A percentile compares a stretch with the other conserved stretches of the same genome.
Evolutionary conservation across 1,140 invertebrate species (phyloP).

Genomic region (Hyposmocoma kahamanoa): DNA sequence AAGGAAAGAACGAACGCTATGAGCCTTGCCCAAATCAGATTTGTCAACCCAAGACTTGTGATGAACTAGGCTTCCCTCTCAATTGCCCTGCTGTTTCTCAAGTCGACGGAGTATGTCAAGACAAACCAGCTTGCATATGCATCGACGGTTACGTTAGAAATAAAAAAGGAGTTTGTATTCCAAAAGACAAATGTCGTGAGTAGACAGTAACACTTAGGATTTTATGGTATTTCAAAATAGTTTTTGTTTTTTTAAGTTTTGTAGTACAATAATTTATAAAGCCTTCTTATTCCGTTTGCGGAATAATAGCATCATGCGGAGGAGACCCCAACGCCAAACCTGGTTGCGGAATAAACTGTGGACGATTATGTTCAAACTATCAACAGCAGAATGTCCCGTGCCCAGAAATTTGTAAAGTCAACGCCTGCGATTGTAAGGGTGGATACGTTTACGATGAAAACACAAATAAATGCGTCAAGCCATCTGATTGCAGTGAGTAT

Average conservation of each 20-base stretch:
- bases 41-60: slow-evolving; percentile 14
- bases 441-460: slow-evolving; percentile 13
- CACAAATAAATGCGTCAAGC: slow-evolving; percentile 21
- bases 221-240: no score
- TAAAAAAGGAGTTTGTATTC: slow-evolving; percentile 19
- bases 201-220: no score
- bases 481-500: slow-evolving; percentile 2
- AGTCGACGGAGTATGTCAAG: slow-evolving; percentile 3
- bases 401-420: slow-evolving; percentile 4
- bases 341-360: slow-evolving; percentile 20
- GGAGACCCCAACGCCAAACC: slow-evolving; percentile 20
- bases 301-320: slow-evolving; percentile 20
- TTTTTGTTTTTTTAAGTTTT: no score
- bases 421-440: slow-evolving; percentile 25
- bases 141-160: slow-evolving; percentile 18
- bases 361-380: slow-evolving; percentile 20
- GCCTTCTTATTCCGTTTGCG: no score
- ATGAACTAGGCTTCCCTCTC: slow-evolving; percentile 15
- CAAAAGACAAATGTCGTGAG: slow-evolving; percentile 21
- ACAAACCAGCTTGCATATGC: slow-evolving; percentile 20
- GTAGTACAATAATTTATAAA: no score
- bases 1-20: slow-evolving; percentile 11
- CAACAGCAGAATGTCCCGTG: slow-evolving; percentile 6
- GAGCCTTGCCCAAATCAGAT: slow-evolving; percentile 14
- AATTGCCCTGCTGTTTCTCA: slow-evolving; percentile 7